Conservation (phyloP, 1,140 invertebrate species). For the Magallana ariakensis region DNA sequence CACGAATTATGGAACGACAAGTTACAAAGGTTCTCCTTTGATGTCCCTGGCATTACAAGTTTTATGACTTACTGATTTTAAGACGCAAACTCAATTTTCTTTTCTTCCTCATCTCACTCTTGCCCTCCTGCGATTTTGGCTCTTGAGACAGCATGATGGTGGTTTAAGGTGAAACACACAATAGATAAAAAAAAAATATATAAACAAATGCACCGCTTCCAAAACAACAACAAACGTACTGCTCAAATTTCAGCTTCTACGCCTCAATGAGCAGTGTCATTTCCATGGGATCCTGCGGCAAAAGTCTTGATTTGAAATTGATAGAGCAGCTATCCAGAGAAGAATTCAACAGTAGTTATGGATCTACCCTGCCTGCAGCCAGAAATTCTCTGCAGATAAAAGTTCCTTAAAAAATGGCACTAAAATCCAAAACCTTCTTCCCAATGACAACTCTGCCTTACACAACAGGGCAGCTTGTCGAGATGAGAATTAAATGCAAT, state of each 20-base stretch:
- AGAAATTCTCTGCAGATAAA: slow-evolving; percentile 3
- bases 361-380: slow-evolving; percentile 16
- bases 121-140: neutral
- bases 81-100: slow-evolving; percentile 70
- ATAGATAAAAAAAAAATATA: neutral
- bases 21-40: neutral
- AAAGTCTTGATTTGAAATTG: neutral
- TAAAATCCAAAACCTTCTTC: neutral
- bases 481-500: neutral
- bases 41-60: neutral
- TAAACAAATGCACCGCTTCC: neutral
- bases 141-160: slow-evolving; percentile 15
- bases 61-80: slow-evolving; percentile 66
- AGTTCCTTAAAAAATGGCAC: neutral
- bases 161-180: neutral
- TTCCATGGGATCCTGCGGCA: too few relatives aligned
- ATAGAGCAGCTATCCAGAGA: neutral
- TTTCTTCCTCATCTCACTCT: slow-evolving; percentile 54
- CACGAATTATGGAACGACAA: neutral
- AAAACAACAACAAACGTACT: slow-evolving; percentile 28
- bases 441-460: neutral
- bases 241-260: neutral
- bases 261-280: neutral
- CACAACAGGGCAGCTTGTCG: neutral
- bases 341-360: neutral